These are phyloP conservation scores for Engraulis encrasicolus DNA, from an alignment of 2,113 vertebrate species.

Conservation along the genomic window DNA sequence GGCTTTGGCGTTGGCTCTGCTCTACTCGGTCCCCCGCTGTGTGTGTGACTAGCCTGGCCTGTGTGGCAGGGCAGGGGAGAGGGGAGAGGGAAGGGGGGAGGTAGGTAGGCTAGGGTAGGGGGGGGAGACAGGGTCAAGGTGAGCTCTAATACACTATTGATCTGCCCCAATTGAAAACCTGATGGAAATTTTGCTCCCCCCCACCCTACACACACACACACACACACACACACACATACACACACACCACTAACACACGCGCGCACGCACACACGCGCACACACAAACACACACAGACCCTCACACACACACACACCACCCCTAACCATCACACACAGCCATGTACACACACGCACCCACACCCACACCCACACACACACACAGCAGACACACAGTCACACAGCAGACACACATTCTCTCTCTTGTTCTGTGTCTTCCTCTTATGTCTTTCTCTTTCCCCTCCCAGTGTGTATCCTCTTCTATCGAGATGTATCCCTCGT, in stretches of 20 bases:
- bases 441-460: slow-evolving; percentile 46
- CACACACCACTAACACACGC: no score
- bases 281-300: slow-evolving; percentile 12
- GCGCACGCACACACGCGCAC: slow-evolving; percentile 50
- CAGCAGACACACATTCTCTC: slow-evolving; percentile 41
- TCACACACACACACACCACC: not conserved
- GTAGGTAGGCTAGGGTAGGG: slow-evolving; percentile 40
- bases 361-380: slow-evolving; percentile 45
- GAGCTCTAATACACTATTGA: slow-evolving; percentile 87
- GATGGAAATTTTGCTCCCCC: slow-evolving; percentile 81
- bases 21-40: slow-evolving; percentile 75
- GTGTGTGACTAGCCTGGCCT: slow-evolving; percentile 79
- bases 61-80: slow-evolving; percentile 66
- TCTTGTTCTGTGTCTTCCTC: slow-evolving; percentile 46
- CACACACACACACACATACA: slow-evolving; percentile 27
- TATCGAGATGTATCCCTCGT: slow-evolving; percentile 30
- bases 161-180: slow-evolving; percentile 85
- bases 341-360: slow-evolving; percentile 29
- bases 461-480: slow-evolving; percentile 41
- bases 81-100: no score
- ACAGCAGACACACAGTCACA: no score
- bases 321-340: not conserved
- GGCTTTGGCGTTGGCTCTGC: no score
- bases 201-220: slow-evolving; percentile 54
- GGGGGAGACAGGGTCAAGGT: slow-evolving; percentile 81